Conservation (phyloP, 2,113 vertebrate genomes). For the Myxocyprinus asiaticus region DNA sequence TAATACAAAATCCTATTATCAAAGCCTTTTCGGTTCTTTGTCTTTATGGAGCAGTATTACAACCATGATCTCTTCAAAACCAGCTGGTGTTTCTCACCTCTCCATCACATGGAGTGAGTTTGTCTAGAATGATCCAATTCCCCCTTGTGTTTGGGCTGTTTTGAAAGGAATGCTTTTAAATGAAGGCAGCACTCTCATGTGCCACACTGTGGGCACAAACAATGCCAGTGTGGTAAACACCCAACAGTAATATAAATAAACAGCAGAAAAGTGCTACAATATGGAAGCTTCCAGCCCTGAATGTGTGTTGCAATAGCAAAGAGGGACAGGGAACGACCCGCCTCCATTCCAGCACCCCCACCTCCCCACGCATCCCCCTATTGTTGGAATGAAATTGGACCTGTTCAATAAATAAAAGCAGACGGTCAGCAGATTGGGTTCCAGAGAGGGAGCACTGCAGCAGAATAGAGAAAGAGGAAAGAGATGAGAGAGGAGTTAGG, state of each 20-base stretch:
- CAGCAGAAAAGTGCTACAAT: constrained; percentile 34
- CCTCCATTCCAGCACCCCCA: neutral
- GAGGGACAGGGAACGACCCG: too few species aligned
- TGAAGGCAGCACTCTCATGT: constrained; percentile 24
- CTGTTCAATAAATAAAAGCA: constrained; percentile 61
- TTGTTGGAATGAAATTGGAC: constrained; percentile 66
- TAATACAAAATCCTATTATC: too few species aligned
- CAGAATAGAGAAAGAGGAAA: neutral
- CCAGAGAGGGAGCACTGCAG: constrained; percentile 33
- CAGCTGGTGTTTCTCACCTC: too few species aligned
- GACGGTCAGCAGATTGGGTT: constrained; percentile 69
- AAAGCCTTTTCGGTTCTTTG: too few species aligned
- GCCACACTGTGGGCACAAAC: neutral
- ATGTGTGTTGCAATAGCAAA: constrained; percentile 14
- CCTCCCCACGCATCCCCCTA: constrained; percentile 40
- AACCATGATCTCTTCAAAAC: too few species aligned
- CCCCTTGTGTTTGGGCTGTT: constrained; percentile 10
- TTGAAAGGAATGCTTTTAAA: constrained; percentile 37
- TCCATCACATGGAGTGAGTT: neutral
- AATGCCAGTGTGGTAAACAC: constrained; percentile 38
- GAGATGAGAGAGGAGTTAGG: neutral
- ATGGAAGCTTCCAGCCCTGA: constrained; percentile 49
- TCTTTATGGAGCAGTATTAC: too few species aligned
- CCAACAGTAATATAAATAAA: constrained; percentile 7
- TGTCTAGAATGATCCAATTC: constrained; percentile 26